Evolutionary conservation across 2,113 vertebrate species (phyloP).

Genomic region (Mystacornis crossleyi): DNA sequence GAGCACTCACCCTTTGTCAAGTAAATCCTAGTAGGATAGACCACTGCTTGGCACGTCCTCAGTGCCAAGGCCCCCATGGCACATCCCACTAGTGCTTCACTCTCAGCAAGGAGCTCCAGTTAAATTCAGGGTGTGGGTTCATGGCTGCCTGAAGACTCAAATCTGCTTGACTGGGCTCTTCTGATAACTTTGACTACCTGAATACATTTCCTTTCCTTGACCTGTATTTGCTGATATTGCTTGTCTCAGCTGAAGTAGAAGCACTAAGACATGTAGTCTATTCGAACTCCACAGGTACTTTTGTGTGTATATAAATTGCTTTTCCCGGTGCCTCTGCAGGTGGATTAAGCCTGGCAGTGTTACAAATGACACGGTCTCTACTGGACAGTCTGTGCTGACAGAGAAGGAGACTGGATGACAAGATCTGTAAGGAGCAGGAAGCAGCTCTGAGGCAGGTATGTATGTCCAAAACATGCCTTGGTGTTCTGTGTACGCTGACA

Average conservation of each 20-base stretch:
- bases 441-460: not conserved
- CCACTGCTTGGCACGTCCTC: not conserved
- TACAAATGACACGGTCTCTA: accelerated
- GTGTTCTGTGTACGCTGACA: not conserved
- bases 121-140: not conserved
- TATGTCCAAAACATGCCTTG: not conserved
- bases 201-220: not conserved
- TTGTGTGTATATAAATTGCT: not conserved
- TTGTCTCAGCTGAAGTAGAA: not conserved
- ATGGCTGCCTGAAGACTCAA: not conserved
- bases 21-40: not conserved
- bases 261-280: not conserved
- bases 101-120: not conserved
- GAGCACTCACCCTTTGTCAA: not conserved
- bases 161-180: not conserved
- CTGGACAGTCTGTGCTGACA: not conserved
- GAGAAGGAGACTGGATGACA: not conserved
- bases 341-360: not conserved
- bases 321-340: not conserved
- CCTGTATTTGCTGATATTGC: not conserved
- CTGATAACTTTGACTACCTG: not conserved
- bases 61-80: not conserved
- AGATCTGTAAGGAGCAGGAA: not conserved
- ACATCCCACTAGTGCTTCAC: not conserved
- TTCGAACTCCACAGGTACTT: not conserved